Percentiles rank a stretch among this genome's conserved stretches.
Evolutionary conservation across 2,888 invertebrate genomes (phyloP).

Genomic region (Drosophila emarginata): DNA sequence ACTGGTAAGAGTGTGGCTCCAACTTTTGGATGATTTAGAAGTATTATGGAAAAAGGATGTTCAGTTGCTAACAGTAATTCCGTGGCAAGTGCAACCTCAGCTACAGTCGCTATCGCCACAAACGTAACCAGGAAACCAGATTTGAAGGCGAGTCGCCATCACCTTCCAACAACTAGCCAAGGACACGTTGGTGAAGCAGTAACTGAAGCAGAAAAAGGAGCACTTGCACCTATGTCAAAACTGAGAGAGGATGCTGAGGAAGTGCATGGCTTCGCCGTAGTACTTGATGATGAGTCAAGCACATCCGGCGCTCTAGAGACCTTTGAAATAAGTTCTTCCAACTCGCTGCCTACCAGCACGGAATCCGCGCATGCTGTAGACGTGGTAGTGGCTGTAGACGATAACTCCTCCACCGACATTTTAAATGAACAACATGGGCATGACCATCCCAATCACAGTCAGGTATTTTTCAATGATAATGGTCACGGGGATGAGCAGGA

Average conservation of each 20-base stretch:
- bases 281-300: constrained; percentile 77
- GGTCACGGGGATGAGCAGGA: constrained; percentile 51
- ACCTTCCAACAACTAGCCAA: constrained; percentile 55
- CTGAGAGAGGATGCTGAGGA: constrained; percentile 71
- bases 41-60: constrained; percentile 82
- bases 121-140: constrained; percentile 22
- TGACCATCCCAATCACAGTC: constrained; percentile 40
- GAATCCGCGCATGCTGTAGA: constrained; percentile 51
- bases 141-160: constrained; percentile 19
- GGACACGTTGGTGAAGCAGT: constrained; percentile 14
- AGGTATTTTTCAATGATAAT: constrained; percentile 57
- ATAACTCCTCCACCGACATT: constrained; percentile 75
- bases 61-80: constrained; percentile 69
- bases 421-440: constrained; percentile 55
- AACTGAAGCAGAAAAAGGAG: constrained; percentile 28
- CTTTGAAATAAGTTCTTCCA: constrained; percentile 78
- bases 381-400: constrained; percentile 73
- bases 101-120: constrained; percentile 12
- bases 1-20: constrained; percentile 24
- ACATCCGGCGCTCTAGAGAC: constrained; percentile 74
- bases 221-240: constrained; percentile 73
- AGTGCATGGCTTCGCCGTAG: constrained; percentile 72
- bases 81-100: constrained; percentile 43
- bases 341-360: constrained; percentile 68
- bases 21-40: constrained; percentile 50